These are phyloP conservation scores for Metridium senile DNA, from an alignment of 92 coral and sea anemone species.

Conservation along the genomic window DNA sequence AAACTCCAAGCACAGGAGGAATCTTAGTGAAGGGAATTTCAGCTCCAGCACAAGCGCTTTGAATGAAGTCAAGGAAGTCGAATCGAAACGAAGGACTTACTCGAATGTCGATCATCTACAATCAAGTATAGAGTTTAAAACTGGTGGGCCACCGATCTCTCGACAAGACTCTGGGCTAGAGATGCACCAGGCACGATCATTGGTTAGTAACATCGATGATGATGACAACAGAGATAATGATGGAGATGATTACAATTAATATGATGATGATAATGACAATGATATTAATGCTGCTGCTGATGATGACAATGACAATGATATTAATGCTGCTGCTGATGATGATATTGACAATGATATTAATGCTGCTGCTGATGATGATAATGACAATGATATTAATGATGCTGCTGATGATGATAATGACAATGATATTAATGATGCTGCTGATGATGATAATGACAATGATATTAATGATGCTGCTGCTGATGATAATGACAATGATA, in stretches of 20 bases:
- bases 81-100: slow-evolving; percentile 60
- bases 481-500: neutral
- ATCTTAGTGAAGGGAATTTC: slow-evolving; percentile 74
- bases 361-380: too few relatives aligned
- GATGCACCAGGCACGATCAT: slow-evolving; percentile 19
- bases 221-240: neutral
- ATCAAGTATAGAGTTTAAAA: slow-evolving; percentile 22
- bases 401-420: slow-evolving; percentile 30
- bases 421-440: slow-evolving; percentile 7
- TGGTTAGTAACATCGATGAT: slow-evolving; percentile 23
- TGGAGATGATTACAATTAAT: too few relatives aligned
- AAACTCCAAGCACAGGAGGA: slow-evolving; percentile 61
- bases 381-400: neutral
- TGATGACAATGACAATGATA: neutral
- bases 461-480: slow-evolving; percentile 17
- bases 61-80: slow-evolving; percentile 28
- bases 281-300: slow-evolving; percentile 18
- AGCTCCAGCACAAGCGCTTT: slow-evolving; percentile 24
- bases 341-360: too few relatives aligned
- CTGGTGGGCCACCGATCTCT: neutral
- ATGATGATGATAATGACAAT: too few relatives aligned
- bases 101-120: slow-evolving; percentile 60
- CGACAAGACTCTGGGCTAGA: slow-evolving; percentile 9
- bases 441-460: slow-evolving; percentile 10
- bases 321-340: slow-evolving; percentile 25